These are phyloP conservation scores for Philopedon plagiatum DNA, from an alignment of 2,888 invertebrate genomes.

Conservation along the genomic window DNA sequence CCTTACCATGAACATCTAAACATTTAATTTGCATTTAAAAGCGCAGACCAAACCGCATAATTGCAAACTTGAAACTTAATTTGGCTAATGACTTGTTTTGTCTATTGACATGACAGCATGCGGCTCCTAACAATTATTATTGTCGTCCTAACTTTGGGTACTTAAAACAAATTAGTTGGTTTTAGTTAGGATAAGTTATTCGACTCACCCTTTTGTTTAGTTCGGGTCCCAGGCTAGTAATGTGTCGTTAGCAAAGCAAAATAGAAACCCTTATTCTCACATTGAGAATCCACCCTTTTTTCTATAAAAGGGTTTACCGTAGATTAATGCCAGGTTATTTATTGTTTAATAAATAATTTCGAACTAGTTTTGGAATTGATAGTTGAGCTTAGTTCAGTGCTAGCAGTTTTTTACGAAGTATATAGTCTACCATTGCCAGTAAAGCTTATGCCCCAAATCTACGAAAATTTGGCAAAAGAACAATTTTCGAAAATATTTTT, in stretches of 20 bases:
- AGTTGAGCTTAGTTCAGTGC: no score
- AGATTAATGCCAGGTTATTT: no score
- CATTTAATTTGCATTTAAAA: background rate
- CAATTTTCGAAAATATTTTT: no score
- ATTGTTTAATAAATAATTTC: no score
- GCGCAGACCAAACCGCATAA: background rate
- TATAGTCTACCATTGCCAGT: no score
- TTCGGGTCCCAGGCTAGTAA: background rate
- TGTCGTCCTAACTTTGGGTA: background rate
- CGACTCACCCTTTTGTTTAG: background rate
- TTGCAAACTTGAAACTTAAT: slow-evolving; percentile 4
- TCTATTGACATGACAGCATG: slow-evolving; percentile 7
- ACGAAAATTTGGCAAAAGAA: no score
- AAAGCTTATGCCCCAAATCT: no score
- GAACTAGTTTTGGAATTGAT: no score
- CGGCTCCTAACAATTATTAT: background rate
- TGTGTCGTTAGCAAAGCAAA: background rate
- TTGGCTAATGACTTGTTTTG: background rate
- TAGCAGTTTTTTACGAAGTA: no score
- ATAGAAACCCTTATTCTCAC: background rate
- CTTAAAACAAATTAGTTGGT: slow-evolving; percentile 3
- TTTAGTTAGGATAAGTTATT: slow-evolving; percentile 8
- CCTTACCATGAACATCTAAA: no score
- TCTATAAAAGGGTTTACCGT: background rate
- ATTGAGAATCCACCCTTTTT: background rate